These are phyloP conservation scores for Diarsia dahlii DNA, from an alignment of 2,888 invertebrate species.

Conservation along the genomic window DNA sequence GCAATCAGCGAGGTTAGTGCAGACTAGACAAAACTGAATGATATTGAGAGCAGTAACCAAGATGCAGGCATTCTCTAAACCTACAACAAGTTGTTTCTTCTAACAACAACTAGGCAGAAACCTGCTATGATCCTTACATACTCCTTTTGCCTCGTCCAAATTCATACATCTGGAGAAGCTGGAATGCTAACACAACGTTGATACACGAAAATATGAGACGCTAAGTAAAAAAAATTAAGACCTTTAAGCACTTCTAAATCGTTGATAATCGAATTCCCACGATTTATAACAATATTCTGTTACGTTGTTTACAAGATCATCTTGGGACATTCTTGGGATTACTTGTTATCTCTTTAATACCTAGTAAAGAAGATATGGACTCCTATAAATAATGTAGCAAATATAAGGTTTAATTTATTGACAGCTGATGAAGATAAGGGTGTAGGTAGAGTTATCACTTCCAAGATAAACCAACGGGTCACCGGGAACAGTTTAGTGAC, in stretches of 20 bases:
- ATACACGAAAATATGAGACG: neutral
- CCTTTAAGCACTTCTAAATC: neutral
- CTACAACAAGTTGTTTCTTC: neutral
- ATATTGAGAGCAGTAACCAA: neutral
- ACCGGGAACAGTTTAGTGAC: conserved; percentile 69
- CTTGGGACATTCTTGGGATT: conserved; percentile 26
- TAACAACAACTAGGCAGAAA: too few relatives aligned
- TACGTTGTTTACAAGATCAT: conserved; percentile 7
- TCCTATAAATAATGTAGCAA: conserved; percentile 31
- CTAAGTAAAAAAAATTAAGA: conserved; percentile 9
- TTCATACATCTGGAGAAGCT: too few relatives aligned
- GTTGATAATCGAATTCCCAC: conserved; percentile 22
- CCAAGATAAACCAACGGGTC: conserved; percentile 72
- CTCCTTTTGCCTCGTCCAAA: too few relatives aligned
- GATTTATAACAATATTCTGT: conserved; percentile 20
- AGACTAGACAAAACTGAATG: neutral
- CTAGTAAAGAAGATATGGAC: conserved; percentile 27
- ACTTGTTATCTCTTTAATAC: conserved; percentile 40
- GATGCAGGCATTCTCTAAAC: neutral
- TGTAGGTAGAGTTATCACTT: conserved; percentile 72
- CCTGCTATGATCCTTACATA: too few relatives aligned
- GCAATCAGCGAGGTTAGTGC: neutral
- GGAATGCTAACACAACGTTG: neutral
- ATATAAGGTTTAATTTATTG: conserved; percentile 72
- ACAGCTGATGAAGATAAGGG: conserved; percentile 77